Base-by-base conservation (phyloP, 2,113 vertebrate species). In the Orientallactaga bullata region DNA sequence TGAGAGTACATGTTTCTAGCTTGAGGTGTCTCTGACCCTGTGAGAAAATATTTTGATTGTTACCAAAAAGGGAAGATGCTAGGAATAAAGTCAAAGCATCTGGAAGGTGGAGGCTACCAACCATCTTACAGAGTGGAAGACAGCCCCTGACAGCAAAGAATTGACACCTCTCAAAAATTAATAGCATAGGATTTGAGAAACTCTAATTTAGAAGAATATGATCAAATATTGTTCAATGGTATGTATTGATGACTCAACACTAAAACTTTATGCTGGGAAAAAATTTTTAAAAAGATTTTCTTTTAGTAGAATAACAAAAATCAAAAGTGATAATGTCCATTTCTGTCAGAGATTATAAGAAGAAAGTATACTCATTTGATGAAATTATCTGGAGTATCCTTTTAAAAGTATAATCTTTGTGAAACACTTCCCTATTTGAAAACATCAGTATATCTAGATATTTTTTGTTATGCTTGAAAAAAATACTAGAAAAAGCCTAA, bases 221-320 rank as follows among this genome's bases (percentile, higher is more conserved):
- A 71, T 93, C 61, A 78, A 88, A 35, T 90, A 32, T 79, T 74
- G 18, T 61, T 63, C 35, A 78, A 12, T 21, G n/a, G 7, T 68
- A 79, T 89, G 7, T 68, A 79, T 89, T 32, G 93, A 58, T 35
- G 47, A 55, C n/a, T 93, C 42, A 79, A 26, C 10, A 71, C 30
- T 65, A 60, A 82, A 92, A 37, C 30, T 83, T 86, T 35, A 77
- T 20, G 42, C 15, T 66, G 51, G 58, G 35, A 85, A 95, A 94
- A 92, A n/a, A 88, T n/a, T n/a, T n/a, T n/a, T 73, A 84, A 80
- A 30, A 90, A 77, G 37, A 30, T 74, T 93, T 89, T 85, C n/a
- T n/a, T 65, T 16, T 26, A 55, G 37, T 60, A 73, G 58, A 58
- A 65, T 26, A 89, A 39, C 20, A 88, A 80, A 88, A 51, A 32